Evolutionary conservation across 2,888 invertebrate genomes (phyloP).

Genomic region (Halictus quadricinctus): DNA sequence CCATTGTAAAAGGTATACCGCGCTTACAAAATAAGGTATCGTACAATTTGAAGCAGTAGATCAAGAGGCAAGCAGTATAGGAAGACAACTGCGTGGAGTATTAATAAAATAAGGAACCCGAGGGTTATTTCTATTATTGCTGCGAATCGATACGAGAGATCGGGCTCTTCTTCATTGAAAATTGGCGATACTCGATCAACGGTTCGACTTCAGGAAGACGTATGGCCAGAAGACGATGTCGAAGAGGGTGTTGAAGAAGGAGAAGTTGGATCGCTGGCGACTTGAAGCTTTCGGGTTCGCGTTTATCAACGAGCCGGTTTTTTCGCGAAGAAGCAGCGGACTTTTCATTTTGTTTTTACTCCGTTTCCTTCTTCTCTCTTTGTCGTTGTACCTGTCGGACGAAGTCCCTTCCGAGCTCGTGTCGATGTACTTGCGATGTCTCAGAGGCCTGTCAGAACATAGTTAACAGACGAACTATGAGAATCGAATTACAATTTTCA

Average conservation of each 20-base stretch:
- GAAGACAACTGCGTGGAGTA: neutral
- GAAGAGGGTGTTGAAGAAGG: constrained; percentile 73
- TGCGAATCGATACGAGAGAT: neutral
- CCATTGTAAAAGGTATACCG: neutral
- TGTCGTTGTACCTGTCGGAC: constrained; percentile 44
- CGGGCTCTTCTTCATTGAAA: neutral
- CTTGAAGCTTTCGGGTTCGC: constrained; percentile 36
- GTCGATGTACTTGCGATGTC: constrained; percentile 44
- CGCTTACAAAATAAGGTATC: neutral
- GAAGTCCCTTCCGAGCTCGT: constrained; percentile 59
- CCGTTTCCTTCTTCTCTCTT: constrained; percentile 19
- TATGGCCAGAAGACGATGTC: constrained; percentile 77
- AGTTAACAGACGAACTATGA: neutral
- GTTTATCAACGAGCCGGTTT: constrained; percentile 19
- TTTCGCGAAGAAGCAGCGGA: constrained; percentile 6
- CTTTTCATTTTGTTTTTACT: constrained; percentile 13
- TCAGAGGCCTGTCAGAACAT: constrained; percentile 45
- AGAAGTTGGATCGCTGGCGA: constrained; percentile 44
- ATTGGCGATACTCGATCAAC: constrained; percentile 38
- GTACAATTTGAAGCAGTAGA: neutral
- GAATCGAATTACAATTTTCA: neutral
- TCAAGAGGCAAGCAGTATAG: neutral
- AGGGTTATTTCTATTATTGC: neutral
- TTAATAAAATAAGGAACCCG: neutral
- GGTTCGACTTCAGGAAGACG: constrained; percentile 69